These are phyloP conservation scores for Aphelenchoides bicaudatus DNA, from an alignment of 2,888 invertebrate genomes.

Conservation along the genomic window DNA sequence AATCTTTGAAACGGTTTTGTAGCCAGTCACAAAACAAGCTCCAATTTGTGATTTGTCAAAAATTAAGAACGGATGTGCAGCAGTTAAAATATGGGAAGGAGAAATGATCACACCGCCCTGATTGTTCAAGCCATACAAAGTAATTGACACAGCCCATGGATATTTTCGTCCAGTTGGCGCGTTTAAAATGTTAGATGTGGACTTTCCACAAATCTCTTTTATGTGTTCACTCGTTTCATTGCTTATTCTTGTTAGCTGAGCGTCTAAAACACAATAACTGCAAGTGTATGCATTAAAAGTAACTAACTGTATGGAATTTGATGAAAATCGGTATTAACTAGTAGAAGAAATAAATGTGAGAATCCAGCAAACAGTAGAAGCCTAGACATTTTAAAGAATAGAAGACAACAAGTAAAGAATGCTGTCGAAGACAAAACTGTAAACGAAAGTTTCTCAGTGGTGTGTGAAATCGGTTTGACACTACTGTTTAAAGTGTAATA, in stretches of 20 bases:
- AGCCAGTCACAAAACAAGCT: slow-evolving; percentile 29
- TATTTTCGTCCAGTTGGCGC: slow-evolving; percentile 24
- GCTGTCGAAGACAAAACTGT: too few relatives aligned
- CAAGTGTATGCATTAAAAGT: too few relatives aligned
- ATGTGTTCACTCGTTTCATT: slow-evolving; percentile 7
- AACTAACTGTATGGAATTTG: too few relatives aligned
- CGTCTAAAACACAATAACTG: too few relatives aligned
- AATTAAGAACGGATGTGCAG: slow-evolving; percentile 54
- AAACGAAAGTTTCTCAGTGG: neutral
- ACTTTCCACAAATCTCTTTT: slow-evolving; percentile 22
- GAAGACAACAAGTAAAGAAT: too few relatives aligned
- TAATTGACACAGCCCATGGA: slow-evolving; percentile 54
- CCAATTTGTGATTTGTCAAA: slow-evolving; percentile 26
- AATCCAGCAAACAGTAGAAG: too few relatives aligned
- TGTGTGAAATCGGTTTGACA: neutral
- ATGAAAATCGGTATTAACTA: too few relatives aligned
- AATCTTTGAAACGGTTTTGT: slow-evolving; percentile 38
- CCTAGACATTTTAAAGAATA: too few relatives aligned
- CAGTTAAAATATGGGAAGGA: slow-evolving; percentile 55
- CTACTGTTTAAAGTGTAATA: neutral
- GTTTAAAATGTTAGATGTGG: slow-evolving; percentile 18
- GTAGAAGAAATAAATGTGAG: too few relatives aligned
- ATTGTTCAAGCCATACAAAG: slow-evolving; percentile 6
- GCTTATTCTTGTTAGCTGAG: neutral
- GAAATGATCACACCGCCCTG: slow-evolving; percentile 45